phyloP scores from a whole-genome alignment of 2,888 invertebrate genomes.

The Oegoconia quadripuncta region DNA sequence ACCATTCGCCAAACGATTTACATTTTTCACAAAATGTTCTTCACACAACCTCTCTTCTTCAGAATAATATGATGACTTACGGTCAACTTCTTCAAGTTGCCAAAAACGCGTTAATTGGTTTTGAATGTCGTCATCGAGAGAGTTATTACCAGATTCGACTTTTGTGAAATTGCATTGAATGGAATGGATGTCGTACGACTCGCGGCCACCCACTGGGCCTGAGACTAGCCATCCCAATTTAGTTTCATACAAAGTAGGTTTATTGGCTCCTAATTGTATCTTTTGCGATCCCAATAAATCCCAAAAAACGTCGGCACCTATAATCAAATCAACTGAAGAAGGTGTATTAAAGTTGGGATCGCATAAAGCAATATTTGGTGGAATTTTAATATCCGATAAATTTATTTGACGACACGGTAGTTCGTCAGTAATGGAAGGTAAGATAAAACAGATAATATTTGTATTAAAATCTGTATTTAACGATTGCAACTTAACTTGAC shows the following conservation, averaged over 20 bases:
- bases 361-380: conserved; percentile 19
- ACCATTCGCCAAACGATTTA: conserved; percentile 15
- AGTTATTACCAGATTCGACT: not conserved
- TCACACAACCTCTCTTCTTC: conserved; percentile 20
- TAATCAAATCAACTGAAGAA: conserved; percentile 21
- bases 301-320: conserved; percentile 27
- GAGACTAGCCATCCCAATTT: conserved; percentile 19
- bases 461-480: conserved; percentile 9
- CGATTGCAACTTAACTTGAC: conserved; percentile 12
- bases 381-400: conserved; percentile 17
- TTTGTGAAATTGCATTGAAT: conserved; percentile 4
- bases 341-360: conserved; percentile 24
- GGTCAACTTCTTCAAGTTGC: conserved; percentile 19
- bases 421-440: conserved; percentile 20
- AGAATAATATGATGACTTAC: conserved; percentile 9
- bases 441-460: conserved; percentile 19
- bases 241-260: conserved; percentile 14
- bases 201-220: conserved; percentile 8
- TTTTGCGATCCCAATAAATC: conserved; percentile 20
- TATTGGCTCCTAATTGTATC: conserved; percentile 17
- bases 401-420: conserved; percentile 14
- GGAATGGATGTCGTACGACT: not conserved
- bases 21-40: conserved; percentile 19
- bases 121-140: conserved; percentile 4
- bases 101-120: conserved; percentile 16